Conservation (phyloP, 1,140 invertebrate genomes). For the Ooceraea biroi region DNA sequence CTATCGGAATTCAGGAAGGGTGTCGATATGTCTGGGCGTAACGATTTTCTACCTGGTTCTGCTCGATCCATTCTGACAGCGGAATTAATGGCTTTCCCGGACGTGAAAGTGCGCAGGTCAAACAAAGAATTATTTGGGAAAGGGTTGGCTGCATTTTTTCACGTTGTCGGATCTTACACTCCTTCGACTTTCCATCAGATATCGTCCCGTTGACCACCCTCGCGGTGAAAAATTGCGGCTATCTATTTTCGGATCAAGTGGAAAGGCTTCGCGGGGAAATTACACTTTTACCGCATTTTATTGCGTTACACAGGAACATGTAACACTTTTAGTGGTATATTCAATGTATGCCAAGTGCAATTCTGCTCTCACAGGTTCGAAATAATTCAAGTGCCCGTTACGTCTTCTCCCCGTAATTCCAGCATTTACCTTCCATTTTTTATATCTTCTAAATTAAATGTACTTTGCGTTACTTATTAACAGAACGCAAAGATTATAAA, state of each 20-base stretch:
- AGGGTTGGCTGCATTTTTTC: slow-evolving; percentile 70
- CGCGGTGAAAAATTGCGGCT: slow-evolving; percentile 62
- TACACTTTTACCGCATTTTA: slow-evolving; percentile 61
- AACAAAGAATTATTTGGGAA: slow-evolving; percentile 74
- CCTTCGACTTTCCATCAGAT: slow-evolving; percentile 65
- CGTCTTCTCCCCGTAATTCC: not conserved
- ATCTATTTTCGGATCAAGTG: slow-evolving; percentile 59
- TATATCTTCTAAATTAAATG: not conserved
- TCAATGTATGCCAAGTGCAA: slow-evolving; percentile 19
- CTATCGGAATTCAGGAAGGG: slow-evolving; percentile 75
- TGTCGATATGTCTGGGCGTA: slow-evolving; percentile 74
- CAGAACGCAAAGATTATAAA: not conserved
- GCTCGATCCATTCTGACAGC: slow-evolving; percentile 68
- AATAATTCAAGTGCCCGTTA: slow-evolving; percentile 17
- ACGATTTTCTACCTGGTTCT: slow-evolving; percentile 74
- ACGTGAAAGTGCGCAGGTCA: slow-evolving; percentile 71
- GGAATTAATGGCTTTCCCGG: slow-evolving; percentile 74
- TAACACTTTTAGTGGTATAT: slow-evolving; percentile 10
- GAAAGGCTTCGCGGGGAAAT: slow-evolving; percentile 34
- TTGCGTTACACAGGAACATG: slow-evolving; percentile 23
- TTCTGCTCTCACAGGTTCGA: slow-evolving; percentile 12
- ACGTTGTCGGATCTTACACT: slow-evolving; percentile 63
- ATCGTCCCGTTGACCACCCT: slow-evolving; percentile 37
- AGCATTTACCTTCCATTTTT: not conserved
- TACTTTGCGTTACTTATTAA: not conserved